These are phyloP conservation scores for Sepioteuthis lessoniana DNA, from an alignment of 2,888 invertebrate genomes.

Conservation along the genomic window DNA sequence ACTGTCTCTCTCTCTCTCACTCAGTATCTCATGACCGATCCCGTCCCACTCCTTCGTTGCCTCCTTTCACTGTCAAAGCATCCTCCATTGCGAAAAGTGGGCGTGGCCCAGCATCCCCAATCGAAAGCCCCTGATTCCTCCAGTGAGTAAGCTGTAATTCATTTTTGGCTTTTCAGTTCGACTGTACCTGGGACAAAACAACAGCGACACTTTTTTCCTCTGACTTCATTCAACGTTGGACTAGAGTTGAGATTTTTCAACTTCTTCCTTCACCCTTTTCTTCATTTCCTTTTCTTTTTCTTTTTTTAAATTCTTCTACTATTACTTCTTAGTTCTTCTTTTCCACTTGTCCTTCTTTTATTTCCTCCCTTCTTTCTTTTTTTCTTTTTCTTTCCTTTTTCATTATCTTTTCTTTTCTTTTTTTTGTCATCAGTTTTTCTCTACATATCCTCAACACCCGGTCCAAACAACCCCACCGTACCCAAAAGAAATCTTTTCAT, in stretches of 20 bases:
- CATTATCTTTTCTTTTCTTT: background rate
- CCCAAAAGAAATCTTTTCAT: background rate
- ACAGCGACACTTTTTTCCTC: constrained; percentile 33
- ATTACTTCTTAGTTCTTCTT: background rate
- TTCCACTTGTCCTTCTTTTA: background rate
- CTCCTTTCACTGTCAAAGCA: background rate
- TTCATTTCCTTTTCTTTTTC: background rate
- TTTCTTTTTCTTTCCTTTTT: background rate
- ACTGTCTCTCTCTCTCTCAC: background rate
- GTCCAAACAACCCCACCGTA: background rate
- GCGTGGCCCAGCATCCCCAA: constrained; percentile 13
- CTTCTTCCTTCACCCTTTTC: background rate
- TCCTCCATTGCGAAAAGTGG: background rate
- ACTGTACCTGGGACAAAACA: constrained; percentile 11
- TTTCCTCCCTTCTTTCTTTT: background rate
- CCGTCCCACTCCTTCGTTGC: constrained; percentile 7
- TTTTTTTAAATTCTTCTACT: background rate
- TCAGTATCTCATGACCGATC: background rate
- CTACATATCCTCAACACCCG: background rate
- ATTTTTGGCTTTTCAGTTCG: constrained; percentile 5
- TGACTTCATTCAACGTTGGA: background rate
- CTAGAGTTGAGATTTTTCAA: background rate
- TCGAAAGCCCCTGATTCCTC: background rate
- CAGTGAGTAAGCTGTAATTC: background rate
- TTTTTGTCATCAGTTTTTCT: rapidly evolving